phyloP scores from a whole-genome alignment of 2,113 vertebrate genomes.

The Phycodurus eques region DNA sequence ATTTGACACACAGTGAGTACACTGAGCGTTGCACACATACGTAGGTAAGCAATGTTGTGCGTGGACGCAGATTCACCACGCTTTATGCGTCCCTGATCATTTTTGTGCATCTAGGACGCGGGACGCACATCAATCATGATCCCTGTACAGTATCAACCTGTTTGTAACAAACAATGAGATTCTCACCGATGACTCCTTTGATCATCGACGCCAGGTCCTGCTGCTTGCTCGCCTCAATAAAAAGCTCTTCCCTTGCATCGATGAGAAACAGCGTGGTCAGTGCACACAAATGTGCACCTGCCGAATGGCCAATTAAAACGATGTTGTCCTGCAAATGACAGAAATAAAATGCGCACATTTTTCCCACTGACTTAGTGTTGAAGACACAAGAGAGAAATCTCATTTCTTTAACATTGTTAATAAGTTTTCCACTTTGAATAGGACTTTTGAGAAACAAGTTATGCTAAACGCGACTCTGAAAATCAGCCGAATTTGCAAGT shows the following conservation, averaged over 20 bases:
- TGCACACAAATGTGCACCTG: constrained; percentile 71
- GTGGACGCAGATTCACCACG: no score
- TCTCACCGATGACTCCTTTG: constrained; percentile 69
- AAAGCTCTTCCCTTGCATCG: constrained; percentile 60
- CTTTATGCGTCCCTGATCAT: no score
- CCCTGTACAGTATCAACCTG: no score
- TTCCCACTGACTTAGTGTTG: neutral
- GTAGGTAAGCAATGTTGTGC: no score
- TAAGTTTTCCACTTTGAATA: neutral
- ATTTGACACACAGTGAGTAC: no score
- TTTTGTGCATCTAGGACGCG: no score
- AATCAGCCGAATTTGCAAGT: neutral
- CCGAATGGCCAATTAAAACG: constrained; percentile 72
- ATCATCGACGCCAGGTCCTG: constrained; percentile 45
- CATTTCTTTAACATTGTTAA: neutral
- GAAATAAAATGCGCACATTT: neutral
- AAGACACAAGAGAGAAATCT: no score
- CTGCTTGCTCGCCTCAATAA: constrained; percentile 57
- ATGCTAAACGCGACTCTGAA: constrained; percentile 2
- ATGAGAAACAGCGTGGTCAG: constrained; percentile 68
- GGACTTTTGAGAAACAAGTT: neutral
- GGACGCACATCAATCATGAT: no score
- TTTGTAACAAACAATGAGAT: neutral
- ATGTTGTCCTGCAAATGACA: constrained; percentile 62
- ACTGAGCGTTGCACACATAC: no score